Percentiles rank a stretch among this genome's conserved stretches.
phyloP scores from a whole-genome alignment of 2,888 invertebrate species.

The Criorhina ranunculi region DNA sequence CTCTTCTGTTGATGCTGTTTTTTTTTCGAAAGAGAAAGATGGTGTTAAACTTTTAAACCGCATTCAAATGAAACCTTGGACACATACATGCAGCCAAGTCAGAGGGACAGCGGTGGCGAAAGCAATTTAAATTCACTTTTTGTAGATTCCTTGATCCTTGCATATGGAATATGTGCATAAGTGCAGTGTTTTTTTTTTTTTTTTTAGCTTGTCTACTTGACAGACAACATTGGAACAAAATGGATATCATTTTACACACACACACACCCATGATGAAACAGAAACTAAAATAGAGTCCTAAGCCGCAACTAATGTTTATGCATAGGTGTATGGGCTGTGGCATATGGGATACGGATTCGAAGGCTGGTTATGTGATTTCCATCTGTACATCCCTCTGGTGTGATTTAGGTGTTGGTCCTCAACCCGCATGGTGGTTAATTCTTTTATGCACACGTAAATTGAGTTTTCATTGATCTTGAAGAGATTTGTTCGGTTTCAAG shows the following conservation, averaged over 20 bases:
- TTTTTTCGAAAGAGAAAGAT: slow-evolving; percentile 7
- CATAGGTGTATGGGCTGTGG: slow-evolving; percentile 73
- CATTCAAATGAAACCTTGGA: slow-evolving; percentile 68
- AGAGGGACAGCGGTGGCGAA: slow-evolving; percentile 61
- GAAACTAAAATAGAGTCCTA: slow-evolving; percentile 70
- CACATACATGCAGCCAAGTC: slow-evolving; percentile 27
- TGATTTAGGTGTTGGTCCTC: slow-evolving; percentile 43
- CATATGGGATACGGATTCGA: slow-evolving; percentile 63
- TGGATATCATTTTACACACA: slow-evolving; percentile 53
- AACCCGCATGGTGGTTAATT: slow-evolving; percentile 53
- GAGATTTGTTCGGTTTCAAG: slow-evolving; percentile 59
- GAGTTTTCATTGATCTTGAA: slow-evolving; percentile 62
- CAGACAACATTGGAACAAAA: slow-evolving; percentile 67
- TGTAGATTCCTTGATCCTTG: slow-evolving; percentile 33
- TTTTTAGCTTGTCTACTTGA: slow-evolving; percentile 69
- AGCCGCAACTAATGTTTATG: slow-evolving; percentile 76
- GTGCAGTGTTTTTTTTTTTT: background rate
- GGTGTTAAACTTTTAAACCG: slow-evolving; percentile 75
- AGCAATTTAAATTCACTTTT: slow-evolving; percentile 76
- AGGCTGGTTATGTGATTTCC: slow-evolving; percentile 70
- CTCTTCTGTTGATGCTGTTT: slow-evolving; percentile 59
- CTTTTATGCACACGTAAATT: slow-evolving; percentile 44
- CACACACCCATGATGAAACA: slow-evolving; percentile 24
- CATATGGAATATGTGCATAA: slow-evolving; percentile 28
- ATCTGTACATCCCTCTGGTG: slow-evolving; percentile 36